Conservation (phyloP, 1,140 invertebrate genomes). For the Drosophila yakuba region DNA sequence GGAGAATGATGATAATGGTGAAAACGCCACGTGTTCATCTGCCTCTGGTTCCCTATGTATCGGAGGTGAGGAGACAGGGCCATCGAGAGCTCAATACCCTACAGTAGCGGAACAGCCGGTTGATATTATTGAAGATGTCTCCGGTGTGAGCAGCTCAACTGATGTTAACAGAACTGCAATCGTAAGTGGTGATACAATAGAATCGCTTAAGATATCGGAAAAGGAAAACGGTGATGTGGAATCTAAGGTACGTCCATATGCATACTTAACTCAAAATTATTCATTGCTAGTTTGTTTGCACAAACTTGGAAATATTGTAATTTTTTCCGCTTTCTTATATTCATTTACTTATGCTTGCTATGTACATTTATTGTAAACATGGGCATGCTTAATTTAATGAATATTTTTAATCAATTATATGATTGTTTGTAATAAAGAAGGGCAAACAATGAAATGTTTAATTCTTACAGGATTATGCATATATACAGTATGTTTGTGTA, state of each 20-base stretch:
- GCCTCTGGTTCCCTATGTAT: background rate
- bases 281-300: too few relatives aligned
- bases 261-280: too few relatives aligned
- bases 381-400: too few relatives aligned
- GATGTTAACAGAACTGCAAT: slow-evolving; percentile 20
- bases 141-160: slow-evolving; percentile 66
- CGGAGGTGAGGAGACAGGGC: background rate
- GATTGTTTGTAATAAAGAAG: too few relatives aligned
- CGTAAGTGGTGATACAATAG: background rate
- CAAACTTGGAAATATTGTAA: too few relatives aligned
- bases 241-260: slow-evolving; percentile 14
- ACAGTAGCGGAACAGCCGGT: background rate
- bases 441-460: too few relatives aligned
- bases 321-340: too few relatives aligned
- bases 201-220: background rate
- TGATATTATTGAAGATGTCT: slow-evolving; percentile 47
- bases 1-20: slow-evolving; percentile 23
- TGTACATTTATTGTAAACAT: too few relatives aligned
- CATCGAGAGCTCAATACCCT: background rate
- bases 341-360: too few relatives aligned
- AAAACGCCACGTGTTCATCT: slow-evolving; percentile 47
- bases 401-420: too few relatives aligned
- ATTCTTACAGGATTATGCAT: too few relatives aligned
- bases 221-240: slow-evolving; percentile 1
- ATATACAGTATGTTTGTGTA: too few relatives aligned